phyloP scores from a whole-genome alignment of 2,888 invertebrate genomes.

The Ophion ellenae region DNA sequence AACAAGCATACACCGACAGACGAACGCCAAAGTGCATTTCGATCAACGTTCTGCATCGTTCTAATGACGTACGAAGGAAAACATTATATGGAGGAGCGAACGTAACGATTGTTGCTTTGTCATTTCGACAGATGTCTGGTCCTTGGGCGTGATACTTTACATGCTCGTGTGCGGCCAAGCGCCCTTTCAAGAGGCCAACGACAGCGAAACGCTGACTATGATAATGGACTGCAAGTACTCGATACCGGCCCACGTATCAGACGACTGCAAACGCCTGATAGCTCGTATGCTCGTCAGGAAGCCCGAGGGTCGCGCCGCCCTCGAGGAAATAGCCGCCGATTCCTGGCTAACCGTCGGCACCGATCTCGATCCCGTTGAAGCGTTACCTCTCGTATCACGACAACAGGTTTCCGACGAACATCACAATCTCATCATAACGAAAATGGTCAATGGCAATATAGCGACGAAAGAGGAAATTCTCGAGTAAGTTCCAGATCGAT shows the following conservation, averaged over 20 bases:
- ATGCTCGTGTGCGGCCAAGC: slow-evolving; percentile 99
- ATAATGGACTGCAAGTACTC: slow-evolving; percentile 99
- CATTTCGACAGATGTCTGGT: slow-evolving; percentile 94
- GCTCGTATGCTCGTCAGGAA: slow-evolving; percentile 96
- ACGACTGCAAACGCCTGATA: slow-evolving; percentile 94
- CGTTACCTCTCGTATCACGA: slow-evolving; percentile 93
- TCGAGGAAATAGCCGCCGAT: slow-evolving; percentile 94
- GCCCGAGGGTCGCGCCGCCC: slow-evolving; percentile 94
- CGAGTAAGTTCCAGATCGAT: slow-evolving; percentile 86
- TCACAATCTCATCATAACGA: slow-evolving; percentile 95
- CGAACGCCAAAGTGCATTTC: neutral
- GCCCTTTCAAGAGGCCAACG: slow-evolving; percentile 99
- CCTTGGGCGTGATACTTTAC: slow-evolving; percentile 98
- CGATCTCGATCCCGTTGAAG: slow-evolving; percentile 85
- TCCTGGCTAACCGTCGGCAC: slow-evolving; percentile 90
- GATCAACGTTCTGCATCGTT: neutral
- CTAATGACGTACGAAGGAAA: neutral
- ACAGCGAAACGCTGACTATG: slow-evolving; percentile 99
- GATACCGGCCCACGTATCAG: slow-evolving; percentile 94
- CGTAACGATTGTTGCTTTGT: neutral
- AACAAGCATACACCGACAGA: neutral
- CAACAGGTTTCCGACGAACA: slow-evolving; percentile 97
- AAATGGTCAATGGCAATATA: slow-evolving; percentile 98
- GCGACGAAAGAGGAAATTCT: slow-evolving; percentile 97
- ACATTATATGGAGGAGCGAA: neutral